These are phyloP conservation scores for Nylanderia fulva DNA, from an alignment of 1,140 invertebrate genomes.

Conservation along the genomic window DNA sequence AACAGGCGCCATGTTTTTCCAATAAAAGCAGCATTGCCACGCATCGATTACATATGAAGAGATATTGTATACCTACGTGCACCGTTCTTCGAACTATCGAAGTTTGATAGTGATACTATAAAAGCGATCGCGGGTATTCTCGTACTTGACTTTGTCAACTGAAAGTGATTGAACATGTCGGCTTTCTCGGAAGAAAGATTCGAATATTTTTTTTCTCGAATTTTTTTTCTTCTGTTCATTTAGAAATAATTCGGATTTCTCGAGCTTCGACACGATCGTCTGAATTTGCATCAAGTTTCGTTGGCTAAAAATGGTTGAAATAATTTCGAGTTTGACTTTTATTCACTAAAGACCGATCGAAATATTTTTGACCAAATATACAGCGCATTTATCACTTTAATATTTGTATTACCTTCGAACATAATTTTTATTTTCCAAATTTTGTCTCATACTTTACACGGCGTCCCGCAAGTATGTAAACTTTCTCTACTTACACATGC, in stretches of 20 bases:
- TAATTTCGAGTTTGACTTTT: constrained; percentile 1
- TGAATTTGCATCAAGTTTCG: constrained; percentile 8
- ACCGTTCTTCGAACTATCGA: not conserved
- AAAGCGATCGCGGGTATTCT: constrained; percentile 16
- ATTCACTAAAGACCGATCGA: too few relatives aligned
- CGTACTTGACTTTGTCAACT: not conserved
- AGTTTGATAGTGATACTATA: not conserved
- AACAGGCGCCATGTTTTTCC: constrained; percentile 18
- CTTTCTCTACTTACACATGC: constrained; percentile 46
- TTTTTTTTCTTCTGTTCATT: not conserved
- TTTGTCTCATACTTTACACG: not conserved
- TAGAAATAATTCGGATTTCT: constrained; percentile 21
- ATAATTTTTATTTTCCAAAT: not conserved
- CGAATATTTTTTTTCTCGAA: not conserved
- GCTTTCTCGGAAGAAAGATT: not conserved
- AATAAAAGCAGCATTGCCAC: constrained; percentile 26
- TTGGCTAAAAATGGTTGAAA: not conserved
- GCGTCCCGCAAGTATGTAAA: constrained; percentile 36
- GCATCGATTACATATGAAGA: not conserved
- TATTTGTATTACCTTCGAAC: not conserved
- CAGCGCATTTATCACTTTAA: too few relatives aligned
- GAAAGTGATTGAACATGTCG: not conserved
- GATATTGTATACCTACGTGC: too few relatives aligned
- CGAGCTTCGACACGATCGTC: not conserved
- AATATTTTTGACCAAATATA: not conserved